Percentiles rank a stretch among this genome's conserved stretches.
phyloP scores from a whole-genome alignment of 2,888 invertebrate genomes.

The Pristionchus maxplancki region DNA sequence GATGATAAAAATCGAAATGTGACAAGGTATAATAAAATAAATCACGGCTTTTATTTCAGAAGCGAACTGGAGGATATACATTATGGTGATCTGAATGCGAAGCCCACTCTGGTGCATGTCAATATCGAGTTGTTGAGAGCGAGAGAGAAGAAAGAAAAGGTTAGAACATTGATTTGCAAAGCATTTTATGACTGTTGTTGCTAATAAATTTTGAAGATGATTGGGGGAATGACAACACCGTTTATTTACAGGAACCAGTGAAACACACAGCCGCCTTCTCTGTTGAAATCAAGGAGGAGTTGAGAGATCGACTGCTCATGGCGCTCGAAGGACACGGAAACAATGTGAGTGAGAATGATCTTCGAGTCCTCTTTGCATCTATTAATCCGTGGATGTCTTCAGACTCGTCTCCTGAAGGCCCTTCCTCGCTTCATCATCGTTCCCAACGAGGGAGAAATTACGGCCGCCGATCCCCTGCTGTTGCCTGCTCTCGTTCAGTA shows the following conservation, averaged over 20 bases:
- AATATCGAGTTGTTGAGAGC: background rate
- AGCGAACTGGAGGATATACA: background rate
- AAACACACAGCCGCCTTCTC: constrained; percentile 52
- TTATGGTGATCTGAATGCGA: background rate
- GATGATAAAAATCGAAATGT: too few relatives aligned
- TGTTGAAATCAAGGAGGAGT: background rate
- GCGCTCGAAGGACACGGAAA: background rate
- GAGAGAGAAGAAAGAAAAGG: constrained; percentile 49
- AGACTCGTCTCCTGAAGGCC: constrained; percentile 52
- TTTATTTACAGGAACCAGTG: constrained; percentile 51
- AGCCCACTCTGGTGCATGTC: background rate
- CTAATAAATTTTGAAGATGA: too few relatives aligned
- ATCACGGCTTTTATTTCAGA: too few relatives aligned
- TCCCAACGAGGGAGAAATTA: constrained; percentile 70
- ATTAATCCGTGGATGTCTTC: constrained; percentile 31
- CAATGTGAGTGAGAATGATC: background rate
- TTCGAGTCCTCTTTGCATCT: background rate
- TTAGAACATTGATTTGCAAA: background rate
- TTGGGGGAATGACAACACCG: background rate
- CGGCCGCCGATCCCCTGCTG: background rate
- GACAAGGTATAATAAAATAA: too few relatives aligned
- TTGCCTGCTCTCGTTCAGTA: background rate
- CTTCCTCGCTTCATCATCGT: constrained; percentile 71
- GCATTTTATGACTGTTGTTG: too few relatives aligned
- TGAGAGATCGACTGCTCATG: background rate